Evolutionary conservation across 2,797 vertebrate genomes (phyloP), one percentile per base, ranked within the genome.

Genomic region (Leptatherina wallacei): DNA sequence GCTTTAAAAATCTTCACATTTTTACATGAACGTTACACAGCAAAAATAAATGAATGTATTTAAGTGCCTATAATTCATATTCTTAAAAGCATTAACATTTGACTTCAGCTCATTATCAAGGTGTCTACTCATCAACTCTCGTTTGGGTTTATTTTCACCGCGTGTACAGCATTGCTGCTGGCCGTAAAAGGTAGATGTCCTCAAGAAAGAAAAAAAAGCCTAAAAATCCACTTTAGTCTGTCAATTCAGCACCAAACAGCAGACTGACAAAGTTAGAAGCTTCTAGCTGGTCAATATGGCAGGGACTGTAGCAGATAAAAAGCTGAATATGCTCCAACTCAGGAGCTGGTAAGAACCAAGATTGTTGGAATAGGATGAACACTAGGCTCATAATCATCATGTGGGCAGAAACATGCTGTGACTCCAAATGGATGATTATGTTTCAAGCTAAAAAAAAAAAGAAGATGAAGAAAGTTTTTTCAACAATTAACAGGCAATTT

Each of bases 351-450:
- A 10, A 38, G 49, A 10, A 61, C 58, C 59, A 71, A 68, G 54
- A 47, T 27, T 75, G 13, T 44, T 14, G 18, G 58, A 64, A 61
- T 18, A 66, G 18, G 29, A 4, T 29, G 6, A 44, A 52, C 29
- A 44, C 52, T 57, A 9, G 35, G 27, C 30, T 62, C 27, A n/a
- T 32, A 40, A 35, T 65, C 27, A 49, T 44, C 20, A 36, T 35
- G 22, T 70, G 20, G 16, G 8, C 38, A 55, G 38, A 51, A 65
- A 51, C 38, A 59, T 27, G 47, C 47, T 51, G 47, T 12, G 6
- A 61, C 42, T 44, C 32, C 47, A 67, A n/a, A 69, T 66, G 36
- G 72, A 60, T 61, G 18, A 65, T 69, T 4, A 27, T 35, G 40
- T 60, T 60, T 24, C 47, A 61, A 57, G 56, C 29, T 40, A 11